Evolutionary conservation across 2,797 vertebrate genomes (phyloP), one percentile per base, ranked within the genome.

Genomic region (Hapalemur alaotrensis): DNA sequence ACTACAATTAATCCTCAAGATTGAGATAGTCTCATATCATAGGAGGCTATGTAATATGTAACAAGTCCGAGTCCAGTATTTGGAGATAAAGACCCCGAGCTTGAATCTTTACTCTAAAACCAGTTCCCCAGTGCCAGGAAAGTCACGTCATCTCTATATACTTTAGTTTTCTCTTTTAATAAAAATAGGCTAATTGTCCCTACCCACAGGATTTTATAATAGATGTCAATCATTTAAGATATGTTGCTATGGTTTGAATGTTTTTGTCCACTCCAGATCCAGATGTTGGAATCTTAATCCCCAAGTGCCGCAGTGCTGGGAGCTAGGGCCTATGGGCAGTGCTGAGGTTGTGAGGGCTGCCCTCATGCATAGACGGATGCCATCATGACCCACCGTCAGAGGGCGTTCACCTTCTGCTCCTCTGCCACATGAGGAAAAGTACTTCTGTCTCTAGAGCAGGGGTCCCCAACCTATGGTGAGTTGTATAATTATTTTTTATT

Each of bases 1-100:
- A 17, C 54, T 7, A 8, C 1, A n/a, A 73, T 88, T 57, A 80
- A 63, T 32, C 46, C 13, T 25, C 25, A 48, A 59, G 46, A 59
- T 0, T 1, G 15, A 38, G n/a, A 57, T 23, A 57, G 25, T 25
- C 54, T 50, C 83, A 67, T 10, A 38, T 59, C 20, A 30, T 10
- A 57, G 7, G 67, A 63, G 9, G 7, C 25, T 3, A 17, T 6
- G 2, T 0, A 14, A 0, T 14, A 1, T 5, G 2, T 35, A 72
- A 13, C 15, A 43, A 41, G 43, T n/a, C 30, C 6, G 46, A 14
- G 10, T 12, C 17, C 17, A 63, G 38, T 12, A 35, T 69, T 61
- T 35, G 76, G 35, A 65, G 5, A 54, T 50, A 54, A 65, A 48
- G 23, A 57, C 1, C 48, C 15, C 13, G 46, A 69, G 54, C 69